Evolutionary conservation across 1,140 invertebrate genomes (phyloP).

Genomic region (Bombus affinis): DNA sequence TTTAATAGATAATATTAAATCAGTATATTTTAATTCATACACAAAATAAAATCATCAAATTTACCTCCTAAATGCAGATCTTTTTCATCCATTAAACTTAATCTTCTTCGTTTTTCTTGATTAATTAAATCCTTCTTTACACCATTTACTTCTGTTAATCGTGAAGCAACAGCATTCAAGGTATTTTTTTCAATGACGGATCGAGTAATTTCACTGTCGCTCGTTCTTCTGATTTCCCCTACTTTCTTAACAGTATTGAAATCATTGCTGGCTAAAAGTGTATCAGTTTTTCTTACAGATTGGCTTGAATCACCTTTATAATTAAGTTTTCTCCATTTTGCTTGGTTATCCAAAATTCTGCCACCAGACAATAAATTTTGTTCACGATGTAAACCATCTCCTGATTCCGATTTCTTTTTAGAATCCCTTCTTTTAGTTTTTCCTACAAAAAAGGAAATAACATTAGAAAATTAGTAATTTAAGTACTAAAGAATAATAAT

Average conservation of each 20-base stretch:
- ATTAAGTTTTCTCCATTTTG: constrained; percentile 80
- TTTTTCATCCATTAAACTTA: constrained; percentile 81
- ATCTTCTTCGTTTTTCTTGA: constrained; percentile 79
- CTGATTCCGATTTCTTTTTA: constrained; percentile 82
- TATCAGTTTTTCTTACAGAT: constrained; percentile 73
- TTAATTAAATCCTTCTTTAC: constrained; percentile 78
- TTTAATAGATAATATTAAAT: not conserved
- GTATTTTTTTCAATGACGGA: constrained; percentile 71
- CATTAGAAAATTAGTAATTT: constrained; percentile 10
- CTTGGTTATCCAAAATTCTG: constrained; percentile 80
- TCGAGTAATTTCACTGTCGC: constrained; percentile 79
- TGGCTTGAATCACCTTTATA: constrained; percentile 76
- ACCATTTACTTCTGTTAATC: constrained; percentile 78
- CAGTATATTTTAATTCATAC: constrained; percentile 6
- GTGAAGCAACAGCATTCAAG: constrained; percentile 67
- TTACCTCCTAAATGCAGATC: constrained; percentile 79
- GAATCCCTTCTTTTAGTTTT: constrained; percentile 83
- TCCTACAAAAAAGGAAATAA: constrained; percentile 65
- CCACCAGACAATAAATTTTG: constrained; percentile 81
- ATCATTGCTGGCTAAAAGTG: constrained; percentile 71
- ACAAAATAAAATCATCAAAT: constrained; percentile 26
- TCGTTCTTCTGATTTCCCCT: constrained; percentile 81
- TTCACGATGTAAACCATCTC: constrained; percentile 79
- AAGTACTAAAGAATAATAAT: not conserved
- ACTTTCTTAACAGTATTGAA: constrained; percentile 75